These are phyloP conservation scores for Lophius piscatorius DNA, from an alignment of 2,113 vertebrate genomes.

Conservation along the genomic window DNA sequence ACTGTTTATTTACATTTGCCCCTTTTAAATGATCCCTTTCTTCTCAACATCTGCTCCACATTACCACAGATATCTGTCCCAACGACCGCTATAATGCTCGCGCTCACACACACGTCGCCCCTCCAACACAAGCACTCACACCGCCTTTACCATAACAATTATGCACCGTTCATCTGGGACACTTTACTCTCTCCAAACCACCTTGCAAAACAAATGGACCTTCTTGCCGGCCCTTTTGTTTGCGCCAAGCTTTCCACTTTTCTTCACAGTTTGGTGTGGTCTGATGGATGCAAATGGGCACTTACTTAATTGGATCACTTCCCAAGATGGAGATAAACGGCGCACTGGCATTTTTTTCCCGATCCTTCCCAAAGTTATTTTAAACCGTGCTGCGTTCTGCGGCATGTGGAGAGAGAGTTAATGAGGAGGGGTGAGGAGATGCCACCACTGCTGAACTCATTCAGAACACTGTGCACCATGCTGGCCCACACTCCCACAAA, in stretches of 20 bases:
- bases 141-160: constrained; percentile 55
- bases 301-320: constrained; percentile 97
- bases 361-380: constrained; percentile 85
- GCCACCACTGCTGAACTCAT: constrained; percentile 46
- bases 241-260: constrained; percentile 59
- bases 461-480: constrained; percentile 52
- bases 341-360: constrained; percentile 75
- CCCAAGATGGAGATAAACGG: constrained; percentile 94
- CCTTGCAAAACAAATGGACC: constrained; percentile 71
- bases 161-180: constrained; percentile 70
- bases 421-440: constrained; percentile 69
- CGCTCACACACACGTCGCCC: constrained; percentile 38
- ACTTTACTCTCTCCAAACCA: constrained; percentile 69
- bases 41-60: constrained; percentile 82
- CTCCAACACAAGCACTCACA: constrained; percentile 29
- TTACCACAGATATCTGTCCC: constrained; percentile 81
- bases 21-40: constrained; percentile 83
- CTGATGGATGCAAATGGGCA: constrained; percentile 94
- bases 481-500: constrained; percentile 44
- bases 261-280: constrained; percentile 77
- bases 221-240: constrained; percentile 52
- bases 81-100: constrained; percentile 73
- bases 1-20: constrained; percentile 84
- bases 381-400: constrained; percentile 83
- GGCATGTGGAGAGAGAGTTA: constrained; percentile 72